Conservation (phyloP, 2,797 vertebrate species). For the Octomys mimax region DNA sequence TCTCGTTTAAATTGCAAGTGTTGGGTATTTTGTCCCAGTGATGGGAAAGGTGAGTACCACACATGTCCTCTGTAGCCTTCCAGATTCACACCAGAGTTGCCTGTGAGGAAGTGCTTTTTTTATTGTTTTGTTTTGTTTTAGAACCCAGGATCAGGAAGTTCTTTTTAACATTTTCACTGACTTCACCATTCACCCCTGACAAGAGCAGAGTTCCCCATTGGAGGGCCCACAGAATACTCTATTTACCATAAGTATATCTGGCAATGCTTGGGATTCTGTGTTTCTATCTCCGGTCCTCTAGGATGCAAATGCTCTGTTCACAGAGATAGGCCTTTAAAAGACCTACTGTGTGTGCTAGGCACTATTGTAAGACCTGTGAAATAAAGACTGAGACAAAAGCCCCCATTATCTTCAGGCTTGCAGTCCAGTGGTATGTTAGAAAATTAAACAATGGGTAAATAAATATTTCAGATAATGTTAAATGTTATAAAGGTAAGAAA, state of each 20-base stretch:
- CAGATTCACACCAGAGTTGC: background rate
- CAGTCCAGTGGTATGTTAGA: background rate
- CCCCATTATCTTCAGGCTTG: background rate
- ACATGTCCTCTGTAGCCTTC: background rate
- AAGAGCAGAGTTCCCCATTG: background rate
- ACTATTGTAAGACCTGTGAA: background rate
- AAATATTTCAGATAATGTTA: background rate
- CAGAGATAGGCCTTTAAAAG: background rate
- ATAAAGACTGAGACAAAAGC: background rate
- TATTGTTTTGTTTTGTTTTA: too few relatives aligned
- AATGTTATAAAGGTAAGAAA: conserved; percentile 12
- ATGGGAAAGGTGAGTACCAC: background rate
- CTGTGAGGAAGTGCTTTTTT: background rate
- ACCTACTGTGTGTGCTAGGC: background rate
- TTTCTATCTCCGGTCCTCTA: background rate
- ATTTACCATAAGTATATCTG: background rate
- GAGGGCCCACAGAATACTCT: background rate
- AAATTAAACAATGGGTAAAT: background rate
- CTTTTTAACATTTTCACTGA: background rate
- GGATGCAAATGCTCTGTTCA: background rate
- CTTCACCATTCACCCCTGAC: background rate
- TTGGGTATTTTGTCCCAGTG: too few relatives aligned
- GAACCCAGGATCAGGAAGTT: background rate
- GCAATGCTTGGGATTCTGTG: background rate
- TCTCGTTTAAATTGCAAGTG: background rate